phyloP scores from a whole-genome alignment of 2,797 vertebrate species.

The Myotis planiceps region DNA sequence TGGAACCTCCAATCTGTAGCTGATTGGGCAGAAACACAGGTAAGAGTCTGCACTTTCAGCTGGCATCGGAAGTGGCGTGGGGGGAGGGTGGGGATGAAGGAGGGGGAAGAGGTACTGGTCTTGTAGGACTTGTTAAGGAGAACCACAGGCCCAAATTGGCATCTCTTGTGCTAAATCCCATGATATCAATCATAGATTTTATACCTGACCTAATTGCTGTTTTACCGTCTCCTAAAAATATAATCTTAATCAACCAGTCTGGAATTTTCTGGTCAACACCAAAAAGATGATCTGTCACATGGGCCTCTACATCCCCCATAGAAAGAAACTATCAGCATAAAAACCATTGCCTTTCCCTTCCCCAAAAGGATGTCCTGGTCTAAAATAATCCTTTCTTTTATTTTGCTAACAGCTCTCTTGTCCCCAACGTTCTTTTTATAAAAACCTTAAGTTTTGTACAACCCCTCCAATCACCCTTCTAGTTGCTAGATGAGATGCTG shows the following conservation, averaged over 20 bases:
- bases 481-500: neutral
- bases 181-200: neutral
- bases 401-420: neutral
- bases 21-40: neutral
- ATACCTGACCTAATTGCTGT: neutral
- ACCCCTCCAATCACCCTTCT: neutral
- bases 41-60: neutral
- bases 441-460: neutral
- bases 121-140: neutral
- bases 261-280: neutral
- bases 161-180: neutral
- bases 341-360: neutral
- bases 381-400: neutral
- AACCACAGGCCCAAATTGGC: neutral
- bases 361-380: neutral
- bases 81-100: neutral
- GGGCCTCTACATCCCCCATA: neutral
- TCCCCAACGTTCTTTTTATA: neutral
- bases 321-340: neutral
- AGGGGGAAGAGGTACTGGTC: neutral
- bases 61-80: neutral
- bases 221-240: neutral
- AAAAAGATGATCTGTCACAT: neutral
- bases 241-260: neutral
- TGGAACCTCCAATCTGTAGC: neutral